Percentiles rank a stretch among this genome's conserved stretches.
phyloP scores from a whole-genome alignment of 2,797 vertebrate genomes.

The Neosalanx taihuensis region DNA sequence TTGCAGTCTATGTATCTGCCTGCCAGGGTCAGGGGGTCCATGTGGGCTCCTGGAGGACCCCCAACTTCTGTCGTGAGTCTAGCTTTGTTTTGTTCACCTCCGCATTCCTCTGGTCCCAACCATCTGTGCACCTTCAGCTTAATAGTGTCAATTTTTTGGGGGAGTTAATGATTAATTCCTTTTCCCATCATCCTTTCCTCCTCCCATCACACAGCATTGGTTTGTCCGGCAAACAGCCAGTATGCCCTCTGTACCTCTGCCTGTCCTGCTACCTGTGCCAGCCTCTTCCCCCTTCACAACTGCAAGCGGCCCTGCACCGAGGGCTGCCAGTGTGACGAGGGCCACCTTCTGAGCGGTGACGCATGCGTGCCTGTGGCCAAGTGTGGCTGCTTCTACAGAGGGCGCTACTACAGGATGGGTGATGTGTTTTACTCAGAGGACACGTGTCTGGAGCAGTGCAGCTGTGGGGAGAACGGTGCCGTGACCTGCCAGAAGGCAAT shows the following conservation, averaged over 20 bases:
- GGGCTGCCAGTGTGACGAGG: slow-evolving; percentile 77
- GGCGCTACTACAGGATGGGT: slow-evolving; percentile 61
- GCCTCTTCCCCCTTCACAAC: slow-evolving; percentile 38
- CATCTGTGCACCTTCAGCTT: background rate
- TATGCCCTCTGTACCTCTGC: slow-evolving; percentile 65
- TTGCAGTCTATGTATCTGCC: slow-evolving; percentile 64
- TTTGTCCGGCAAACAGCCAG: slow-evolving; percentile 77
- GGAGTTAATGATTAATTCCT: background rate
- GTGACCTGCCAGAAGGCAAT: slow-evolving; percentile 55
- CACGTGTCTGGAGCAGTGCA: slow-evolving; percentile 57
- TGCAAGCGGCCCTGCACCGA: slow-evolving; percentile 65
- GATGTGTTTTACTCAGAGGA: slow-evolving; percentile 56
- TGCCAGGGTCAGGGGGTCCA: slow-evolving; percentile 72
- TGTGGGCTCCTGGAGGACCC: slow-evolving; percentile 70
- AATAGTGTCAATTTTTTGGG: background rate
- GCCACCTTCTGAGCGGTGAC: slow-evolving; percentile 69
- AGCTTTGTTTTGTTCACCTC: background rate
- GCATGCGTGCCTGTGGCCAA: slow-evolving; percentile 68
- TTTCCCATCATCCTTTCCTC: background rate
- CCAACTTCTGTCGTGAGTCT: slow-evolving; percentile 78
- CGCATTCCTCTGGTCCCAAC: no score
- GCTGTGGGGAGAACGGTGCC: slow-evolving; percentile 60
- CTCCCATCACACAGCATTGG: slow-evolving; percentile 55
- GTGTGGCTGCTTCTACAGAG: slow-evolving; percentile 77
- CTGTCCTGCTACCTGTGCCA: slow-evolving; percentile 72